phyloP scores from a whole-genome alignment of 30 jellyfish, hydroid and myxozoan species.

The Clytia hemisphaerica region DNA sequence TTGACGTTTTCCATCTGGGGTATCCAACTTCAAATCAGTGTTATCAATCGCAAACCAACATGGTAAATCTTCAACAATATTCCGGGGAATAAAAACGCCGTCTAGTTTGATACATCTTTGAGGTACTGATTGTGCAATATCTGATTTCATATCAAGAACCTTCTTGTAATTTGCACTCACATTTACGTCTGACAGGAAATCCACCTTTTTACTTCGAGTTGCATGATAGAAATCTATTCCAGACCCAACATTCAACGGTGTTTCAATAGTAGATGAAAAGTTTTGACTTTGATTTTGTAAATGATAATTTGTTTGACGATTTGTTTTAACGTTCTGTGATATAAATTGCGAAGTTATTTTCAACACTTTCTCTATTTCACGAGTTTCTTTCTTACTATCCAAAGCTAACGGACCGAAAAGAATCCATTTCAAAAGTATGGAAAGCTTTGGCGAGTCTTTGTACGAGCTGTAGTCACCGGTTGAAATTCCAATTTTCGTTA shows the following conservation, averaged over 20 bases:
- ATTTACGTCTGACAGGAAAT: constrained; percentile 10
- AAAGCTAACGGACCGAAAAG: background rate
- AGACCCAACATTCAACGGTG: background rate
- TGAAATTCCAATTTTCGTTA: background rate
- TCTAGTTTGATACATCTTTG: background rate
- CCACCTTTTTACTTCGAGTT: constrained; percentile 5
- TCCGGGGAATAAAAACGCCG: constrained; percentile 20
- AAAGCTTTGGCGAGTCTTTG: background rate
- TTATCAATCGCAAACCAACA: constrained; percentile 7
- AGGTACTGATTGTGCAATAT: background rate
- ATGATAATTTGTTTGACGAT: background rate
- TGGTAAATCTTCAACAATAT: background rate
- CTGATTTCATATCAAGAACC: constrained; percentile 4
- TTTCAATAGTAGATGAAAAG: background rate
- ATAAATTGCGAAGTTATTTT: background rate
- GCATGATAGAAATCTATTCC: background rate
- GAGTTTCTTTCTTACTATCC: background rate
- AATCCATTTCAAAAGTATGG: constrained; percentile 5
- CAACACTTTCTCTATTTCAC: background rate
- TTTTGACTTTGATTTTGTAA: background rate
- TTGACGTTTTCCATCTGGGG: constrained; percentile 15
- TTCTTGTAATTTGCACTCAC: background rate
- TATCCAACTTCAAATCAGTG: constrained; percentile 12
- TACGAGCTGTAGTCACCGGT: background rate
- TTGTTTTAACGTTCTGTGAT: background rate